Evolutionary conservation across 2,113 vertebrate species (phyloP).

Genomic region (Scomber japonicus): DNA sequence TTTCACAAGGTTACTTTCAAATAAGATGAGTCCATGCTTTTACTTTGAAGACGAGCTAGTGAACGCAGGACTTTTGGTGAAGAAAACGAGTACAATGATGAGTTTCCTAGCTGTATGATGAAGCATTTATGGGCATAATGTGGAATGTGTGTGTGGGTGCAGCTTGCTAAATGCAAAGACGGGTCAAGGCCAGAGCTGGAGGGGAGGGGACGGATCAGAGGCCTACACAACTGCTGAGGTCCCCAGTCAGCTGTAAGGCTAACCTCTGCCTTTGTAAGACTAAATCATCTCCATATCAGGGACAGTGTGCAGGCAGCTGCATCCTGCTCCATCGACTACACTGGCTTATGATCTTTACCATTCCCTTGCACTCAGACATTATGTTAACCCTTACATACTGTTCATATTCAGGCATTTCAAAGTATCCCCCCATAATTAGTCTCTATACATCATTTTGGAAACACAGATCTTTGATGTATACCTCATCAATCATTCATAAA

Average conservation of each 20-base stretch:
- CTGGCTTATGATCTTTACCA: background rate
- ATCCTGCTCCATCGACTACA: background rate
- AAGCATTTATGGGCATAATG: background rate
- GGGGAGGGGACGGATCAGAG: background rate
- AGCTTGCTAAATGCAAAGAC: slow-evolving; percentile 26
- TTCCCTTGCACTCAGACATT: background rate
- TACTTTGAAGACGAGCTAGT: background rate
- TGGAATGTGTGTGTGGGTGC: background rate
- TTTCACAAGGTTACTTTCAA: background rate
- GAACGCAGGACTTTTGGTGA: background rate
- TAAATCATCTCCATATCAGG: background rate
- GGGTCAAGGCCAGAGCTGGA: slow-evolving; percentile 30
- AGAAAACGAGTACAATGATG: slow-evolving; percentile 5
- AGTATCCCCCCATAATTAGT: too few relatives aligned
- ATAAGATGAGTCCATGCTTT: background rate
- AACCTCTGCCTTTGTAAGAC: background rate
- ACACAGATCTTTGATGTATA: too few relatives aligned
- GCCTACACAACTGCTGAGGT: background rate
- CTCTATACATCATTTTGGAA: too few relatives aligned
- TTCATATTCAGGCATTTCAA: too few relatives aligned
- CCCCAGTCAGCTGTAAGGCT: background rate
- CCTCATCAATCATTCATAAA: too few relatives aligned
- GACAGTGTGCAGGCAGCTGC: background rate
- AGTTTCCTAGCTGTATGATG: background rate
- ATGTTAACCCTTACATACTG: background rate